These are phyloP conservation scores for Malurus leucopterus DNA, from an alignment of 2,797 vertebrate species.

Conservation along the genomic window DNA sequence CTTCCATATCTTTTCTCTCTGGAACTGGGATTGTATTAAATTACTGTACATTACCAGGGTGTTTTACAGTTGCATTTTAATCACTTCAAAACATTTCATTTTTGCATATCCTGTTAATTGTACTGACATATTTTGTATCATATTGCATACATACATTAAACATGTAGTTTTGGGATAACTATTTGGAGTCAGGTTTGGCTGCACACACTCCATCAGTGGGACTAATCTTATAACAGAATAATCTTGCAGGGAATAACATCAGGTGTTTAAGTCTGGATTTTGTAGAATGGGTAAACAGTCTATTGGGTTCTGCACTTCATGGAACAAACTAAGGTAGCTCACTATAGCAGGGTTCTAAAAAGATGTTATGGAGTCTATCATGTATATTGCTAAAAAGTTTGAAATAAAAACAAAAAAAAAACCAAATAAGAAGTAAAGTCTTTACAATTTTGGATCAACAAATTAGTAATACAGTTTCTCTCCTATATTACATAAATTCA, in stretches of 20 bases:
- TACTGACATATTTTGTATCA: background rate
- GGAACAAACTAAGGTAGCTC: background rate
- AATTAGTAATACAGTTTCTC: background rate
- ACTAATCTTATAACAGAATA: background rate
- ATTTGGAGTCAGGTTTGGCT: background rate
- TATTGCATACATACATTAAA: background rate
- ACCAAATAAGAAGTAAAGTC: background rate
- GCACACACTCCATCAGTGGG: background rate
- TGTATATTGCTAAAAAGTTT: background rate
- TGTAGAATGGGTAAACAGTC: background rate
- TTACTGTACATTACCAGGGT: background rate
- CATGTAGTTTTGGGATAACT: background rate
- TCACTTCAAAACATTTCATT: background rate
- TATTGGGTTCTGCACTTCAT: background rate
- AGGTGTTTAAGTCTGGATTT: background rate
- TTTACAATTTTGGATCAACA: background rate
- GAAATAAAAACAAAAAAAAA: background rate
- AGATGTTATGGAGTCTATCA: background rate
- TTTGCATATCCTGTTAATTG: constrained; percentile 9
- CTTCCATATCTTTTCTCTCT: background rate
- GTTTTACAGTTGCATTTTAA: constrained; percentile 11
- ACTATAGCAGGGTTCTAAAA: background rate
- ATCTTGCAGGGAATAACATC: background rate
- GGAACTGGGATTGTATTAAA: background rate
- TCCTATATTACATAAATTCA: background rate